A percentile compares a stretch with the other conserved stretches of the same genome.
Conservation (phyloP, 2,888 invertebrate genomes). For the Mesodorylaimus sp. region DNA sequence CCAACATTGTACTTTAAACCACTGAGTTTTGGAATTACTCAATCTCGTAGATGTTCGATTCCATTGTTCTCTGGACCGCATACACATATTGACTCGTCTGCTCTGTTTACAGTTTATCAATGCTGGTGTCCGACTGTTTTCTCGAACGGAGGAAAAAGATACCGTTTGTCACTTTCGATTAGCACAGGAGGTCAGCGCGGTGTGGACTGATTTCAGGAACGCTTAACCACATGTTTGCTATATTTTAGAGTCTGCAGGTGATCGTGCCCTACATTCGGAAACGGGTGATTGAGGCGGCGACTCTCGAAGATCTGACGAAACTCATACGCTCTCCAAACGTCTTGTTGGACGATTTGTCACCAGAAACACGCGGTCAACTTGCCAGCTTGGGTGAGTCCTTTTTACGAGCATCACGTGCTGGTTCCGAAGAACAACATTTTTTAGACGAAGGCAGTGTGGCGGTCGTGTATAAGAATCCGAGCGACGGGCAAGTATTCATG, state of each 20-base stretch:
- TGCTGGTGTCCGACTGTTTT: slow-evolving; percentile 84
- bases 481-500: slow-evolving; percentile 22
- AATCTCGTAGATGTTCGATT: neutral
- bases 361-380: too few relatives aligned
- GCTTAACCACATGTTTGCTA: neutral
- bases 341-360: too few relatives aligned
- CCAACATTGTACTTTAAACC: too few relatives aligned
- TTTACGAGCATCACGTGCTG: too few relatives aligned
- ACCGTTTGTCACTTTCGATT: slow-evolving; percentile 68
- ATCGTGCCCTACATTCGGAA: slow-evolving; percentile 51
- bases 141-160: slow-evolving; percentile 72
- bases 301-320: too few relatives aligned
- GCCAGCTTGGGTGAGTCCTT: too few relatives aligned
- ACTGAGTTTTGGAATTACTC: neutral
- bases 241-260: slow-evolving; percentile 47
- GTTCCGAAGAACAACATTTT: too few relatives aligned
- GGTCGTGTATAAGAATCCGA: slow-evolving; percentile 10
- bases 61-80: neutral
- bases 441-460: slow-evolving; percentile 9
- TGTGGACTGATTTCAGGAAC: neutral
- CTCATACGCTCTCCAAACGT: too few relatives aligned
- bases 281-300: slow-evolving; percentile 31
- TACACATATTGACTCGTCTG: too few relatives aligned
- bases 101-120: slow-evolving; percentile 74
- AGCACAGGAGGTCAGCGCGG: slow-evolving; percentile 52